Percentiles rank a stretch among this genome's conserved stretches.
These are phyloP conservation scores for Drosophila takahashii DNA, from an alignment of 1,140 invertebrate species.

Conservation along the genomic window DNA sequence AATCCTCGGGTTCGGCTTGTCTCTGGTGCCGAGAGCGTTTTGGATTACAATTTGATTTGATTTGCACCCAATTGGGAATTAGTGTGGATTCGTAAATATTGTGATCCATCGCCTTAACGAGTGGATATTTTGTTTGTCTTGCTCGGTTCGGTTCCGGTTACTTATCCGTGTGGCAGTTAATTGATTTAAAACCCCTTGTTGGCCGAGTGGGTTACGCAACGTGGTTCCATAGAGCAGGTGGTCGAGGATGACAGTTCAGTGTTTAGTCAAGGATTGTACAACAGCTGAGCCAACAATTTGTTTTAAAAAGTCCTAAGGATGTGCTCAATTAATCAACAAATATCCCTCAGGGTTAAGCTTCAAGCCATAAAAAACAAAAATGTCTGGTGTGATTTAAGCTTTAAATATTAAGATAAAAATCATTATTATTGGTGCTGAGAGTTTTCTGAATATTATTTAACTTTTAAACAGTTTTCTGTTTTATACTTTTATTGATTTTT, in stretches of 20 bases:
- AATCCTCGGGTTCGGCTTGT: slow-evolving; percentile 15
- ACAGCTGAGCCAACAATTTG: slow-evolving; percentile 31
- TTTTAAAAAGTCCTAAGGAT: neutral
- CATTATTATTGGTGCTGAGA: too few relatives aligned
- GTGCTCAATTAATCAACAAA: slow-evolving; percentile 4
- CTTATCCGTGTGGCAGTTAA: slow-evolving; percentile 62
- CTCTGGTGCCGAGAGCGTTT: slow-evolving; percentile 66
- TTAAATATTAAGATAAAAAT: too few relatives aligned
- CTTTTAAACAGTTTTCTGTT: too few relatives aligned
- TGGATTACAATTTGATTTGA: slow-evolving; percentile 83
- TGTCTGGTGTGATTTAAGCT: too few relatives aligned
- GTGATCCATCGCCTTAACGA: slow-evolving; percentile 67
- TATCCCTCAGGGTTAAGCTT: neutral
- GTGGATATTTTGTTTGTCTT: slow-evolving; percentile 45
- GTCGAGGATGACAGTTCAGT: slow-evolving; percentile 2
- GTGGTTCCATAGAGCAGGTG: slow-evolving; percentile 24
- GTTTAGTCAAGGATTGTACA: slow-evolving; percentile 25
- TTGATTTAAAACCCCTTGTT: slow-evolving; percentile 59
- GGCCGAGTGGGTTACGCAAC: slow-evolving; percentile 36
- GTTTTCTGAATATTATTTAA: too few relatives aligned
- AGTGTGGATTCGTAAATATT: slow-evolving; percentile 78
- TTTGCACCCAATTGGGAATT: slow-evolving; percentile 81
- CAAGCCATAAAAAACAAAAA: neutral
- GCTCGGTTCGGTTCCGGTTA: slow-evolving; percentile 34
- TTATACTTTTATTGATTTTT: too few relatives aligned